Conservation (phyloP, 2,888 invertebrate genomes). For the Cylloceria caligata region DNA sequence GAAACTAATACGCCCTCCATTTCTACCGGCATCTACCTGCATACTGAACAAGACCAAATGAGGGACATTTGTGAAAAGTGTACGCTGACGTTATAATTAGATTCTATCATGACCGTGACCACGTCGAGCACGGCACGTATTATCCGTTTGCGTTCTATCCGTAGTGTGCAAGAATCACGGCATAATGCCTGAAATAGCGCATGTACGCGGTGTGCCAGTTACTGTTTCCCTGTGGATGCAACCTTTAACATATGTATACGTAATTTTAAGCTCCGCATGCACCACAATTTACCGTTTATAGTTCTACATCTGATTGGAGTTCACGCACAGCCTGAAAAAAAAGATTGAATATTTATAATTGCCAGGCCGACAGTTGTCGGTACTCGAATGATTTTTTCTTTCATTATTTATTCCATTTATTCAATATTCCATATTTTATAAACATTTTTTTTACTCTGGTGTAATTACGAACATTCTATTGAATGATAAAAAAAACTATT, state of each 20-base stretch:
- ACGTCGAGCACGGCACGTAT: conserved; percentile 71
- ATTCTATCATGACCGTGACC: conserved; percentile 73
- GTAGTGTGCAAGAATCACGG: conserved; percentile 67
- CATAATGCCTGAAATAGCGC: conserved; percentile 71
- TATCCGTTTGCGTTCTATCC: conserved; percentile 34
- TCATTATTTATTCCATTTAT: neutral
- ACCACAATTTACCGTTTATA: conserved; percentile 11
- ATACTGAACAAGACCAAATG: conserved; percentile 62
- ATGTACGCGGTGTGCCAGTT: conserved; percentile 70
- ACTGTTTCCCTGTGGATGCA: conserved; percentile 56
- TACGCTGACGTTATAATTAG: conserved; percentile 75
- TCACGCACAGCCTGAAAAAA: conserved; percentile 24
- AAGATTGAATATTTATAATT: neutral
- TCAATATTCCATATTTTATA: too few species aligned
- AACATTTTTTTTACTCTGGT: too few species aligned
- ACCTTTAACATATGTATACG: conserved; percentile 14
- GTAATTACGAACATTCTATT: too few species aligned
- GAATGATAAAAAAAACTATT: neutral
- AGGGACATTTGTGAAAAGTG: conserved; percentile 70
- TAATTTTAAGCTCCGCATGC: conserved; percentile 25
- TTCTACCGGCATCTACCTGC: conserved; percentile 45
- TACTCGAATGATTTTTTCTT: neutral
- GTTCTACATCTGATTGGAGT: neutral
- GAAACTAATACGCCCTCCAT: conserved; percentile 40
- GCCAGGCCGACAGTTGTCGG: neutral